Base-by-base conservation (phyloP, 1,140 invertebrate genomes). In the Conus ventricosus region DNA sequence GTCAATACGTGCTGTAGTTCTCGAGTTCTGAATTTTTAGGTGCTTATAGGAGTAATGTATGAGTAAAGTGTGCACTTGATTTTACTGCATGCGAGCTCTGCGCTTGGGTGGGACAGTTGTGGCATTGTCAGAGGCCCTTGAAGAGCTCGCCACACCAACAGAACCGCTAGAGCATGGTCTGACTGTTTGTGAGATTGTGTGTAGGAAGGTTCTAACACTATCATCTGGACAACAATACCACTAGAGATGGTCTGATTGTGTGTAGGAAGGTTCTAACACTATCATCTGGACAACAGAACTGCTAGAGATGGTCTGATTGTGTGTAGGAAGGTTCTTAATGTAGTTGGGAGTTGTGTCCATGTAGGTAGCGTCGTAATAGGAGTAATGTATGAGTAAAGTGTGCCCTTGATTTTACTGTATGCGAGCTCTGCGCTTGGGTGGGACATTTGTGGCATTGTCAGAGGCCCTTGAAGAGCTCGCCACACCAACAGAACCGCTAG, bases 171-270 rank as follows among this genome's bases (percentile, higher is more conserved):
- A 86, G 85, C 85, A 86, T 78, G 75, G 75, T 51, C 67, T 4
- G 53, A 23, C 75, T 17, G 20, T 76, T 51, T 53, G n/a, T n/a
- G n/a, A n/a, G 85, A 53, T n/a, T 86, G 67, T 86, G 85, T 86
- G 85, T 86, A 53, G 25, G 39, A 75, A 57, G 17, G 67, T 60
- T 86, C n/a, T 86, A 7, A 71, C 67, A 86, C 5, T 13, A 17
- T 53, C 67, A 67, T 67, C 39, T 76, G 15, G 76, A 13, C n/a
- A 78, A 87, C 39, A 78, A 67, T 76, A 51, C 67, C n/a, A 67
- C 85, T 76, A 87, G 85, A 87, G 85, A 87, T 78, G 76, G 54
- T 63, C 39, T 15, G 13, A 67, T 54, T 87, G 85, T 87, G 85
- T 87, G 85, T 87, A 76, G 71, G 67, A 87, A n/a, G 53, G 67